Percentiles rank a stretch among this genome's conserved stretches.
Evolutionary conservation across 2,797 vertebrate species (phyloP).

Genomic region (Nyctibius grandis): DNA sequence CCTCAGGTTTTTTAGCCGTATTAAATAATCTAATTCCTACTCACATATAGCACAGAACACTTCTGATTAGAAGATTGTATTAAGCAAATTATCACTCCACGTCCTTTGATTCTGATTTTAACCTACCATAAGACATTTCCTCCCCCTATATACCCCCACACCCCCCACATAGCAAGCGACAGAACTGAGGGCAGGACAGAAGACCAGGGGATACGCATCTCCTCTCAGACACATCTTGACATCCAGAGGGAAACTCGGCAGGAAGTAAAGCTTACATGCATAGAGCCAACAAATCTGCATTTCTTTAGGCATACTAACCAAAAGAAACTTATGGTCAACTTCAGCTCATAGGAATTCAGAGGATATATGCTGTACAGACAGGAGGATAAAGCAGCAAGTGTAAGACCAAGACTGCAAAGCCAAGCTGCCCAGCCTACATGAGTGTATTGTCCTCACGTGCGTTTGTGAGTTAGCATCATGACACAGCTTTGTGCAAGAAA

Average conservation of each 20-base stretch:
- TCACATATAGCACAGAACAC: background rate
- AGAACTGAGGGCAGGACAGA: background rate
- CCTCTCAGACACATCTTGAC: background rate
- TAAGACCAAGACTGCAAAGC: background rate
- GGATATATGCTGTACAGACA: background rate
- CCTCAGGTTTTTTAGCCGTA: background rate
- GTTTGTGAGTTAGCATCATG: rapidly evolving
- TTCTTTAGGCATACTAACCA: background rate
- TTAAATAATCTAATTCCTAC: background rate
- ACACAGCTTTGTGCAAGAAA: background rate
- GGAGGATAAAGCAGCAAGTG: background rate
- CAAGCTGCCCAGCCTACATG: background rate
- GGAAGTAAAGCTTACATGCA: background rate
- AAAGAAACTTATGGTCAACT: background rate
- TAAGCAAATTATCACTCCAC: background rate
- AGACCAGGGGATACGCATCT: background rate
- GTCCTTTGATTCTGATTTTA: background rate
- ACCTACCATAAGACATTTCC: background rate
- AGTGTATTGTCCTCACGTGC: rapidly evolving
- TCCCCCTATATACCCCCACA: background rate
- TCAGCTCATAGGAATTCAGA: background rate
- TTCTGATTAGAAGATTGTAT: rapidly evolving
- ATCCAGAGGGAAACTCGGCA: background rate
- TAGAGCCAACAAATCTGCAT: background rate
- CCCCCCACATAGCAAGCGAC: rapidly evolving